Base-by-base conservation (phyloP, 2,888 invertebrate species). In the Sacculina carcini region DNA sequence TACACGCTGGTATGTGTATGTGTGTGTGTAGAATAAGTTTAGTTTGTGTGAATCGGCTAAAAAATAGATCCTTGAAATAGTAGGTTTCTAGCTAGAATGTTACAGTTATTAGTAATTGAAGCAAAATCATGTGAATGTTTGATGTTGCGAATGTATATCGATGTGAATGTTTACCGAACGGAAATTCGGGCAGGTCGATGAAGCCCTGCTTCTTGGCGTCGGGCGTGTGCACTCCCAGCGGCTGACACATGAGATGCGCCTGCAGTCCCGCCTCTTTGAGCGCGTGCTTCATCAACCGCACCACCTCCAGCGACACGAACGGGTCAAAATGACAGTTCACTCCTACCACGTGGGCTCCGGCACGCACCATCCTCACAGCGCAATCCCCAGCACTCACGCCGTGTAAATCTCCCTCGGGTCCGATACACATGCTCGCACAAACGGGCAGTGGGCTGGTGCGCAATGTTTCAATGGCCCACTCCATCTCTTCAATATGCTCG, bases 141-240 rank as follows among this genome's bases (percentile, higher is more conserved):
- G n/a, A n/a, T n/a, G n/a, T n/a, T n/a, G n/a, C n/a, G n/a, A n/a
- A n/a, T n/a, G n/a, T n/a, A n/a, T n/a, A n/a, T n/a, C n/a, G n/a
- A n/a, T n/a, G n/a, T 54, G 23, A 26, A 19, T 23, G 50, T 59
- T 58, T 55, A 65, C 65, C 64, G 55, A 66, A 66, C 12, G 66
- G 66, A 51, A 66, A 66, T 55, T 66, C 66, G 1, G 66, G 66
- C 10, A 66, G 59, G 54, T 65, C 66, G 52, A 66, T 66, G 59
- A 66, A 66, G 26, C 66, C 66, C 53, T 66, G 66, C 50, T 60
- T 62, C 38, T 58, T 57, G 14, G 62, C 63, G 56, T 66, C 66
- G 0, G 65, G 66, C 5, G 63, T 63, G 54, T 60, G 61, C 47
- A 56, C 61, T 24, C 58, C 62, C 9, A 64, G 52, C 5, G 66